Percentiles rank a stretch among this genome's conserved stretches.
phyloP scores from a whole-genome alignment of 37 sponge, comb jelly and placozoan genomes.

The Haliclona indistincta region DNA sequence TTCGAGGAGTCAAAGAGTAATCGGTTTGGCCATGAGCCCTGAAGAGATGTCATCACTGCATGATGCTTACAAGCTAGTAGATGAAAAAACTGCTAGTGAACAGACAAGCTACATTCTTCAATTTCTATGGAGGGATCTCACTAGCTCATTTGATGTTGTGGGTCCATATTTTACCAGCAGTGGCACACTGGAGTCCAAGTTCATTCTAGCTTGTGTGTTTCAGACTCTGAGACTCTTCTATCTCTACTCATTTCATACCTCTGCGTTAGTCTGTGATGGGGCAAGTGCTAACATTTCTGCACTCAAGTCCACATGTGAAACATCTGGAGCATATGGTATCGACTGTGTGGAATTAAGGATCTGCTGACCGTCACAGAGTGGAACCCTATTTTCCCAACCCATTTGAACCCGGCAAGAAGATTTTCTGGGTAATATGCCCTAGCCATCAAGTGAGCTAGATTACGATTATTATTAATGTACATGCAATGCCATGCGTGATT shows the following conservation, averaged over 20 bases:
- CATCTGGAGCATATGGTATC: too few relatives aligned
- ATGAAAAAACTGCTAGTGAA: not conserved
- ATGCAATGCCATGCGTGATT: too few relatives aligned
- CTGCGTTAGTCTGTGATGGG: constrained; percentile 25
- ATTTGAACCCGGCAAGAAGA: constrained; percentile 5
- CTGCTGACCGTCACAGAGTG: not conserved
- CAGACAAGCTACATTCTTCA: constrained; percentile 18
- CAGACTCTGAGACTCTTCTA: not conserved
- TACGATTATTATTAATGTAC: not conserved
- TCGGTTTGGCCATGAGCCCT: constrained; percentile 27
- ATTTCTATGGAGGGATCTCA: constrained; percentile 22
- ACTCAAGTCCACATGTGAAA: not conserved
- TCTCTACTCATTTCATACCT: not conserved
- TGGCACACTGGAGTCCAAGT: constrained; percentile 8
- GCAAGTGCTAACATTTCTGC: constrained; percentile 10
- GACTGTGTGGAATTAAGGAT: too few relatives aligned
- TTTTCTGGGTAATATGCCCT: constrained; percentile 5
- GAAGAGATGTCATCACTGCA: constrained; percentile 12
- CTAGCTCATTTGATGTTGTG: constrained; percentile 11
- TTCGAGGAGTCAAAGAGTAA: too few relatives aligned
- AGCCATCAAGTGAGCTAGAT: constrained; percentile 10
- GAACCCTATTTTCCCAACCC: too few relatives aligned
- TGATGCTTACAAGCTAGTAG: constrained; percentile 16
- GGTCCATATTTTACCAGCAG: constrained; percentile 29
- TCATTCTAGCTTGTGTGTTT: not conserved